Conservation (phyloP, 2,888 invertebrate genomes). For the Aleiodes testaceus region DNA sequence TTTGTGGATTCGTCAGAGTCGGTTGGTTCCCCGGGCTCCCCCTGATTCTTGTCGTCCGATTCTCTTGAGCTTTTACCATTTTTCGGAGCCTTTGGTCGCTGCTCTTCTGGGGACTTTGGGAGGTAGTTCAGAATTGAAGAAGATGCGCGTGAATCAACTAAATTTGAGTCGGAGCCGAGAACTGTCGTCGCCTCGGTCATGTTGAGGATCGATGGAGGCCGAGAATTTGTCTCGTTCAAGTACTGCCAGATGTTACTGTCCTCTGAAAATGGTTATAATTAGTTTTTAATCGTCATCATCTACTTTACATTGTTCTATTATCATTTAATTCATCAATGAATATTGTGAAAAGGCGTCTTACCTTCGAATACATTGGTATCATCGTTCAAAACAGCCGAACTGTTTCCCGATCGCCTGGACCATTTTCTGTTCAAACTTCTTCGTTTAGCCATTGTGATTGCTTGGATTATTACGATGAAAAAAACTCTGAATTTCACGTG, state of each 20-base stretch:
- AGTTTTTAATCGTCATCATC: no score
- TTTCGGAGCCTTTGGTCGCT: no score
- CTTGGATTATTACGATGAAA: no score
- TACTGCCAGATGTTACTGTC: conserved; percentile 10
- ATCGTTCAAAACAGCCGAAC: conserved; percentile 15
- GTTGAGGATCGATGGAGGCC: neutral
- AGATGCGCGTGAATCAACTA: neutral
- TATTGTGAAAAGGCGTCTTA: neutral
- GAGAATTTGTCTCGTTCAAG: conserved; percentile 5
- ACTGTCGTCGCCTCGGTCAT: conserved; percentile 5
- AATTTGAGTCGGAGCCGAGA: neutral
- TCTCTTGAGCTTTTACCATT: neutral
- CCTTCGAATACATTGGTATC: neutral
- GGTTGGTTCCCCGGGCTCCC: neutral
- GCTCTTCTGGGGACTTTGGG: conserved; percentile 1
- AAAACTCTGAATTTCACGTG: no score
- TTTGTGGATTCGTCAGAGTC: neutral
- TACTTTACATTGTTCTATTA: neutral
- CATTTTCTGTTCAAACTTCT: conserved; percentile 18
- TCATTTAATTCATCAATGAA: neutral
- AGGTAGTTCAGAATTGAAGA: neutral
- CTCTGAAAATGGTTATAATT: neutral
- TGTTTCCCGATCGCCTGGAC: conserved; percentile 10
- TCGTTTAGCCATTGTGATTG: conserved; percentile 17
- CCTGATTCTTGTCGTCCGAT: neutral